Evolutionary conservation across 2,797 vertebrate species (phyloP).

Genomic region (Ctenopoma multispine): DNA sequence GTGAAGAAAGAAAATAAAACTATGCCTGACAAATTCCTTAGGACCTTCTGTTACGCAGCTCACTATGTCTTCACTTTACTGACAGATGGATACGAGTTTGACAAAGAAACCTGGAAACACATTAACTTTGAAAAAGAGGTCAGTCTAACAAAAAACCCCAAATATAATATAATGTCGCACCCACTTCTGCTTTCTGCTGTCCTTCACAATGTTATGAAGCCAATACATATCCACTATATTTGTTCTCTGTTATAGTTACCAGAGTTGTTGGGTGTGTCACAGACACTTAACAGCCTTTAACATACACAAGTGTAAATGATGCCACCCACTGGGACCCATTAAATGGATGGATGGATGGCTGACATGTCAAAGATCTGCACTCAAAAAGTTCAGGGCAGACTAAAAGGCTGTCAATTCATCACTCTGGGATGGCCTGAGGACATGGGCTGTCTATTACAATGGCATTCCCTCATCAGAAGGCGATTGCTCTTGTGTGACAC

Average conservation of each 20-base stretch:
- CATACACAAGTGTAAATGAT: conserved; percentile 6
- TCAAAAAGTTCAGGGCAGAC: conserved; percentile 18
- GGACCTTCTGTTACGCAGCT: conserved; percentile 90
- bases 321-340: conserved; percentile 35
- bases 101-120: conserved; percentile 86
- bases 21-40: conserved; percentile 82
- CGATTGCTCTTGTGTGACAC: conserved; percentile 44
- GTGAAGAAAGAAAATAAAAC: conserved; percentile 75
- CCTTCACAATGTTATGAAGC: not conserved
- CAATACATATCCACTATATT: not conserved
- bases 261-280: not conserved
- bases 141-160: conserved; percentile 29
- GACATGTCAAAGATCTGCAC: conserved; percentile 23
- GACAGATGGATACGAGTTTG: conserved; percentile 91
- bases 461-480: conserved; percentile 49
- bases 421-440: conserved; percentile 30
- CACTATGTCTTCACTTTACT: conserved; percentile 91
- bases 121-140: conserved; percentile 91
- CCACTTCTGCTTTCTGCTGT: not conserved
- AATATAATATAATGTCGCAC: not conserved
- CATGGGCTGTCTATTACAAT: conserved; percentile 45
- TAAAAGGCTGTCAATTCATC: conserved; percentile 39
- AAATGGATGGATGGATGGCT: conserved; percentile 10
- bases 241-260: not conserved
- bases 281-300: conserved; percentile 9